A percentile compares a stretch with the other conserved stretches of the same genome.
Evolutionary conservation across 2,797 vertebrate genomes (phyloP).

Genomic region (Graptemys geographica): DNA sequence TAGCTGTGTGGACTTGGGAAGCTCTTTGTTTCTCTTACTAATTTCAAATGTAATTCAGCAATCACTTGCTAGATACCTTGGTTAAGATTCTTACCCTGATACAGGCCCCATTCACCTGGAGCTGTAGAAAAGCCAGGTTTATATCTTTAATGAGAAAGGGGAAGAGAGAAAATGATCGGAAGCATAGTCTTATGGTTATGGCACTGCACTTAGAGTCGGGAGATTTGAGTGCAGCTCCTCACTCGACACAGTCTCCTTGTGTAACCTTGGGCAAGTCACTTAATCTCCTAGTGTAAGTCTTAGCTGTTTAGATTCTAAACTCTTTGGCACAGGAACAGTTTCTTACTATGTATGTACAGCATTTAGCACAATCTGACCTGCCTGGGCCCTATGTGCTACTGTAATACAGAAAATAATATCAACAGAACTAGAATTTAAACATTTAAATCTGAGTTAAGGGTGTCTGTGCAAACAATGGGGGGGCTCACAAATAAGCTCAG

Average conservation of each 20-base stretch:
- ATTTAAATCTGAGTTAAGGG: slow-evolving; percentile 6
- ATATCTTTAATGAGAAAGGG: slow-evolving; percentile 15
- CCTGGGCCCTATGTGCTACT: slow-evolving; percentile 24
- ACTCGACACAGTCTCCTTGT: neutral
- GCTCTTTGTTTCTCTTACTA: neutral
- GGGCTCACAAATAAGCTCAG: neutral
- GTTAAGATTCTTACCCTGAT: neutral
- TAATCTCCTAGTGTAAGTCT: neutral
- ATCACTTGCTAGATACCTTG: neutral
- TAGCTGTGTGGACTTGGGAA: neutral
- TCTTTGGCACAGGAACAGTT: slow-evolving; percentile 1
- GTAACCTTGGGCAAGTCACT: neutral
- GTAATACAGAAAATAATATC: neutral
- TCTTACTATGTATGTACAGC: neutral
- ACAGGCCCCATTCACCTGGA: neutral
- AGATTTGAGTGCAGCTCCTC: slow-evolving; percentile 2
- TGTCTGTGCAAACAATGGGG: slow-evolving; percentile 5
- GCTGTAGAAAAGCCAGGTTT: neutral
- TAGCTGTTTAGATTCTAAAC: slow-evolving; percentile 30
- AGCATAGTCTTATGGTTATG: neutral
- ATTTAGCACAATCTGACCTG: slow-evolving; percentile 2
- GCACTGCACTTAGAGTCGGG: neutral
- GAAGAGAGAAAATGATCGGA: slow-evolving; percentile 18
- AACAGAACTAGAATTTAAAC: neutral
- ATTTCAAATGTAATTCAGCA: neutral